phyloP scores from a whole-genome alignment of 2,888 invertebrate genomes.

The Pyrocoelia pectoralis region DNA sequence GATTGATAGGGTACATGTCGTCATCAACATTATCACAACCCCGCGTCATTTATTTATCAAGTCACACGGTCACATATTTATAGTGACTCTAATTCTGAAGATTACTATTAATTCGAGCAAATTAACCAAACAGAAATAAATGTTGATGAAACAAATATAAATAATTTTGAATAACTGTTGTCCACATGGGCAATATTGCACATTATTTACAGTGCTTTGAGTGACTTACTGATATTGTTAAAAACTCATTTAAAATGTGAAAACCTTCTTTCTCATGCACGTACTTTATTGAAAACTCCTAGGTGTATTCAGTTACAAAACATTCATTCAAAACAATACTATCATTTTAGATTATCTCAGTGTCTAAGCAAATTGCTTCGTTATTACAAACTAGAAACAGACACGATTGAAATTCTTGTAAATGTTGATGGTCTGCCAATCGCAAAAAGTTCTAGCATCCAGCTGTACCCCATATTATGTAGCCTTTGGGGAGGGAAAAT shows the following conservation, averaged over 20 bases:
- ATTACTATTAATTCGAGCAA: background rate
- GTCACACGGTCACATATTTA: no score
- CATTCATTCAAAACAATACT: background rate
- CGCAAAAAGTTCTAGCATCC: background rate
- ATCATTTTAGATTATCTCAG: background rate
- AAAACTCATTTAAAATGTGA: background rate
- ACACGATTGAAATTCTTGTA: background rate
- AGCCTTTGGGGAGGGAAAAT: background rate
- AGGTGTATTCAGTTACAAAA: background rate
- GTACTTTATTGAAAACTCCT: constrained; percentile 15
- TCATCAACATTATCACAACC: no score
- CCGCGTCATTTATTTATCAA: no score
- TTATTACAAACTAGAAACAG: no score
- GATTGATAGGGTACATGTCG: no score
- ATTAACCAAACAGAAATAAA: background rate
- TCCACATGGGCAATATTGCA: background rate
- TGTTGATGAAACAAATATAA: background rate
- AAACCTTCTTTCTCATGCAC: background rate
- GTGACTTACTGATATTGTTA: background rate
- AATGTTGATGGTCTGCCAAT: background rate
- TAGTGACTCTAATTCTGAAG: constrained; percentile 3
- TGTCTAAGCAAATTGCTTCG: background rate
- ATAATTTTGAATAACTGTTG: background rate
- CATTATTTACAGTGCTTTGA: background rate
- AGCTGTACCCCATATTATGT: background rate